Evolutionary conservation across 2,113 vertebrate genomes (phyloP), one percentile per base, ranked within the genome.

Genomic region (Centrocercus urophasianus): DNA sequence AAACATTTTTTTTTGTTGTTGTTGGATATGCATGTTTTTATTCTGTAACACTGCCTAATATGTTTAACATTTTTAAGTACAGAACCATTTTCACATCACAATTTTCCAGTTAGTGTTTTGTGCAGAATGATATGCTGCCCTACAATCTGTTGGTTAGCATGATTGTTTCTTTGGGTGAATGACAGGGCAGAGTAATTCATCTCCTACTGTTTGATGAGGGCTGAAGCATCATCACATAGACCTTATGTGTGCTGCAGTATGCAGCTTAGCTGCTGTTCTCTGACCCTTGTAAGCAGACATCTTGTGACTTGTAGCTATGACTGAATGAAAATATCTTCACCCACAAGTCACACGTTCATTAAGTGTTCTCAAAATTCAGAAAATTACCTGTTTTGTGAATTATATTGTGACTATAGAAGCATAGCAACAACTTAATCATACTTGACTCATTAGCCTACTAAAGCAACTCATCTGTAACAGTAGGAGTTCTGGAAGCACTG

Each of bases 51-150:
- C 5, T 0, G 3, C 40, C 40, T 30, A 56, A 13, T 38, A 63
- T 20, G n/a, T 45, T 88, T 86, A 28, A 48, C 43, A 11, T 30
- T 43, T 30, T 50, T 87, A 40, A 42, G 8, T 72, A 4, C 21
- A 75, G 25, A 21, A 57, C 43, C 48, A 11, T 20, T 12, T 38
- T 76, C 9, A 9, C 14, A 40, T 24, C 7, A 16, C 0, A 0
- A 3, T 75, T 87, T 77, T 72, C 40, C 28, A 72, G 45, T 25
- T 4, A 24, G 6, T 81, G 8, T 67, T 92, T 78, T 75, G 73
- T 67, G 75, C 48, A 75, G 34, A 56, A 30, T 48, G 20, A 34
- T 56, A 47, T 36, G 32, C 65, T 73, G 40, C 59, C 48, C 28
- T 81, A 57, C 70, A 40, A 38, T 64, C 27, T 15, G 18, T 16